phyloP scores from a whole-genome alignment of 1,140 invertebrate species.

The Antheraea mylitta region DNA sequence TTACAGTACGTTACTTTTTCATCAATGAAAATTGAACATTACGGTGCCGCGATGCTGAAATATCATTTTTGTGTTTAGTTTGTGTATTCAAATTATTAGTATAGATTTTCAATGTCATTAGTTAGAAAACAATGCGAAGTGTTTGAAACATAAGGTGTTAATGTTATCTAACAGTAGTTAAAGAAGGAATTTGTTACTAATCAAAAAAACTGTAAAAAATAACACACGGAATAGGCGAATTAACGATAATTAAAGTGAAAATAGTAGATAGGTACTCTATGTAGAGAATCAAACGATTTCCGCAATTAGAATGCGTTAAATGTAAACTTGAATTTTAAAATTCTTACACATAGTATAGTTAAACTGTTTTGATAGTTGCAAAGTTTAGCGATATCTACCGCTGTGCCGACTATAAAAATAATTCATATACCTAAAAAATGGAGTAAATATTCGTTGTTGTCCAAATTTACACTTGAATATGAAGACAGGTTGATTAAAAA shows the following conservation, averaged over 20 bases:
- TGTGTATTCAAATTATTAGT: too few relatives aligned
- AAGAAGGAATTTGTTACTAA: not conserved
- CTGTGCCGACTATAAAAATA: too few relatives aligned
- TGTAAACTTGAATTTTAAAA: too few relatives aligned
- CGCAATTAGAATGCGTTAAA: not conserved
- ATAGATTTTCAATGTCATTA: conserved; percentile 6
- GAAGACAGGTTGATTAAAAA: conserved; percentile 47
- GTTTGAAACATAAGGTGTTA: conserved; percentile 23
- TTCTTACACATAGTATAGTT: too few relatives aligned
- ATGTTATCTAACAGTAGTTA: conserved; percentile 10
- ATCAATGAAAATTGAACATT: not conserved
- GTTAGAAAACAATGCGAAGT: conserved; percentile 30
- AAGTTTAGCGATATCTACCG: too few relatives aligned
- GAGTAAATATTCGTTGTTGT: not conserved
- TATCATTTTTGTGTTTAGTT: too few relatives aligned
- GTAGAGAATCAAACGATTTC: not conserved
- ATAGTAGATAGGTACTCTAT: not conserved
- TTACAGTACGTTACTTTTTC: not conserved
- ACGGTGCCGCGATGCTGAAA: too few relatives aligned
- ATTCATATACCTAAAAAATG: too few relatives aligned
- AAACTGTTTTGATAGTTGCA: too few relatives aligned
- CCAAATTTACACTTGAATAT: conserved; percentile 20
- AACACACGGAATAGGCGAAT: conserved; percentile 1
- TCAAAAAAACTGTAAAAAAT: not conserved
- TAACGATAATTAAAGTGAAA: conserved; percentile 6